phyloP scores from a whole-genome alignment of 2,888 invertebrate genomes.

The Stomorhina lunata region DNA sequence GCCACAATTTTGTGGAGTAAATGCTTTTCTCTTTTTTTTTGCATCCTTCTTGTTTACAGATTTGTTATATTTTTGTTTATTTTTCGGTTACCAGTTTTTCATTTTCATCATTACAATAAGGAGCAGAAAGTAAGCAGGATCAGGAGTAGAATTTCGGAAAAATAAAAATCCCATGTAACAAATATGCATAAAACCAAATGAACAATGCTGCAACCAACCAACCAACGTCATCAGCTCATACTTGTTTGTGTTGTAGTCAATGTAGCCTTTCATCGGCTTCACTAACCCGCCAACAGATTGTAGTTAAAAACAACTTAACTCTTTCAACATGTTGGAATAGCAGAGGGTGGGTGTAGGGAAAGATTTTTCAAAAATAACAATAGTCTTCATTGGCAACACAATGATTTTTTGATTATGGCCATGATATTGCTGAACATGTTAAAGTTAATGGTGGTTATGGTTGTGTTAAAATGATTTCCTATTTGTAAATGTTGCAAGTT shows the following conservation, averaged over 20 bases:
- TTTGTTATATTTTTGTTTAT: slow-evolving; percentile 45
- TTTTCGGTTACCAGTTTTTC: slow-evolving; percentile 34
- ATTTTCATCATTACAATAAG: slow-evolving; percentile 38
- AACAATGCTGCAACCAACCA: slow-evolving; percentile 11
- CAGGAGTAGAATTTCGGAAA: not conserved
- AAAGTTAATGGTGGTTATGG: not conserved
- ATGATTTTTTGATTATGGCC: not conserved
- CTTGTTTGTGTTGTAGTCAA: not conserved
- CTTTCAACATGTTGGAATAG: slow-evolving; percentile 10
- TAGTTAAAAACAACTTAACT: slow-evolving; percentile 45
- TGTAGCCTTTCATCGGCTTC: not conserved
- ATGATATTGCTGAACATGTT: slow-evolving; percentile 24
- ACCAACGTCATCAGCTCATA: not conserved
- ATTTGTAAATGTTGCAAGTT: slow-evolving; percentile 33
- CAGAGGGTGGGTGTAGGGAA: too few relatives aligned
- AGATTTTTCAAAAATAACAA: not conserved
- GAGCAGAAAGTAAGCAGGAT: not conserved
- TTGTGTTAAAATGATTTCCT: slow-evolving; percentile 30
- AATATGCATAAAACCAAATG: slow-evolving; percentile 54
- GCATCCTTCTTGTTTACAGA: not conserved
- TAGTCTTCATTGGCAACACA: slow-evolving; percentile 5
- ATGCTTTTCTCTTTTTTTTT: slow-evolving; percentile 1
- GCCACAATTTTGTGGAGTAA: slow-evolving; percentile 59
- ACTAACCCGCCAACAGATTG: slow-evolving; percentile 44
- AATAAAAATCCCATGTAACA: slow-evolving; percentile 37